These are phyloP conservation scores for Paelopatides confundens DNA, from an alignment of 53 echinoderm and acorn worm species.

Conservation along the genomic window DNA sequence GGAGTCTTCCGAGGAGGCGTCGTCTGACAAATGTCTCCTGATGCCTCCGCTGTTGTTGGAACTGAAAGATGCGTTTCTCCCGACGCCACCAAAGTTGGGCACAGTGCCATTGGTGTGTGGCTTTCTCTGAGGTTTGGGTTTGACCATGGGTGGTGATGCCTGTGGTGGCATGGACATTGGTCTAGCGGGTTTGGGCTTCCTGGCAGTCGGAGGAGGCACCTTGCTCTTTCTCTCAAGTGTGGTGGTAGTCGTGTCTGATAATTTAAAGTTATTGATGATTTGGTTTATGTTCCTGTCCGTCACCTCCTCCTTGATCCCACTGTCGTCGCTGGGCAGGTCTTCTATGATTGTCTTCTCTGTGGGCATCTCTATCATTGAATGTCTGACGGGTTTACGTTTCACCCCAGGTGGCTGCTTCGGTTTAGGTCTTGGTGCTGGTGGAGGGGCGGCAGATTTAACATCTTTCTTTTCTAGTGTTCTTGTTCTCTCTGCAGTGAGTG, in stretches of 20 bases:
- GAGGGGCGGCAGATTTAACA: not conserved
- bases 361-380: constrained; percentile 29
- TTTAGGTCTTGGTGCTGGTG: constrained; percentile 36
- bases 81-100: not conserved
- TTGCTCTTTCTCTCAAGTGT: not conserved
- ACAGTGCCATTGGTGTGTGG: not conserved
- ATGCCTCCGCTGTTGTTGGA: not conserved
- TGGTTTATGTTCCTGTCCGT: not conserved
- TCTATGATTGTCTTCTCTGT: constrained; percentile 4
- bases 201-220: constrained; percentile 5
- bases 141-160: not conserved
- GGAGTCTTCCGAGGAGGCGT: constrained; percentile 37
- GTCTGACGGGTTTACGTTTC: constrained; percentile 11
- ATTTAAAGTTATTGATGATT: constrained; percentile 21
- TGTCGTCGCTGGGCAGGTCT: constrained; percentile 47
- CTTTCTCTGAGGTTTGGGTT: constrained; percentile 33
- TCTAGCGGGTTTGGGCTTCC: constrained; percentile 25
- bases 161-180: constrained; percentile 38
- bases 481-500: not conserved
- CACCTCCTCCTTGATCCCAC: constrained; percentile 26
- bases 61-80: not conserved
- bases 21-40: constrained; percentile 21
- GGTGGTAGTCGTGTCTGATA: not conserved
- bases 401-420: constrained; percentile 14
- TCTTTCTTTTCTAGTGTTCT: constrained; percentile 10